phyloP scores from a whole-genome alignment of 2,888 invertebrate species.

The Timema podura region DNA sequence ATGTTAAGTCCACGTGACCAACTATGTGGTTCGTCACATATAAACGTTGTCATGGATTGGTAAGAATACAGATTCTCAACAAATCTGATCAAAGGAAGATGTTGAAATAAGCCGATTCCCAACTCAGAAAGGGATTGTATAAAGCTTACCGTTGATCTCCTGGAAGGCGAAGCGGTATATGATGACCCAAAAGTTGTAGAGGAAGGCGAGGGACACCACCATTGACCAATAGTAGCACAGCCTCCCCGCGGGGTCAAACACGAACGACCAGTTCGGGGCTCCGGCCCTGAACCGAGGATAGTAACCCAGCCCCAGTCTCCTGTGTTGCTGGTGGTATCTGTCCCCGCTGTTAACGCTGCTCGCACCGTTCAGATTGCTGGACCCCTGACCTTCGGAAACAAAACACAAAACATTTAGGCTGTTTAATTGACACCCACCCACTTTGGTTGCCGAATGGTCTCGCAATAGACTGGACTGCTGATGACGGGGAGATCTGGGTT shows the following conservation, averaged over 20 bases:
- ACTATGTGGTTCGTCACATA: too few relatives aligned
- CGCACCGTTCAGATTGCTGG: conserved; percentile 26
- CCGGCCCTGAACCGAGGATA: conserved; percentile 62
- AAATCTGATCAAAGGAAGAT: too few relatives aligned
- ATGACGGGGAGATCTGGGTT: too few relatives aligned
- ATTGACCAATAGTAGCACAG: conserved; percentile 97
- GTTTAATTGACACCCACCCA: too few relatives aligned
- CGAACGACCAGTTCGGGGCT: conserved; percentile 84
- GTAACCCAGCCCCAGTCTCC: conserved; percentile 40
- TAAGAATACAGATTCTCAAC: too few relatives aligned
- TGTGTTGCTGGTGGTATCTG: conserved; percentile 19
- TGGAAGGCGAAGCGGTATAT: conserved; percentile 98
- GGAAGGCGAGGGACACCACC: conserved; percentile 92
- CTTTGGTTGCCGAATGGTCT: too few relatives aligned
- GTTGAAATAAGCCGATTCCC: too few relatives aligned
- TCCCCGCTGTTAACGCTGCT: conserved; percentile 25
- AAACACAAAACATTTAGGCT: neutral
- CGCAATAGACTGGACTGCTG: too few relatives aligned
- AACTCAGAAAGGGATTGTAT: neutral
- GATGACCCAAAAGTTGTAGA: conserved; percentile 97
- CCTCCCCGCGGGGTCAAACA: conserved; percentile 96
- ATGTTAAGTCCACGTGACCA: too few relatives aligned
- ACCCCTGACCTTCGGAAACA: neutral
- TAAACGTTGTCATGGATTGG: too few relatives aligned
- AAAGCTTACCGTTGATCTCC: conserved; percentile 80